phyloP scores from a whole-genome alignment of 2,797 vertebrate species.

The Lepus oiostolus region DNA sequence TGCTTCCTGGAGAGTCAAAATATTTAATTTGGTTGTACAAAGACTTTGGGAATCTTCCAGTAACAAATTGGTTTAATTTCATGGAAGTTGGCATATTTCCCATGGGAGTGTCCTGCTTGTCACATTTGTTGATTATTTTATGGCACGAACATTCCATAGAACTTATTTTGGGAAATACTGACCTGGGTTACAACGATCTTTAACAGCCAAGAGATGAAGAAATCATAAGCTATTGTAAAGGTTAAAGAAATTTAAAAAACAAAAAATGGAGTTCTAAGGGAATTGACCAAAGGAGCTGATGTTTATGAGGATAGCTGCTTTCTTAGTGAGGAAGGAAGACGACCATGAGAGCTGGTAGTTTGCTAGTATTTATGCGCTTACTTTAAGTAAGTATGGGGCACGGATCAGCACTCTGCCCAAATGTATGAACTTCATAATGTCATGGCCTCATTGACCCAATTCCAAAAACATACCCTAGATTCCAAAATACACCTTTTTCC shows the following conservation, averaged over 20 bases:
- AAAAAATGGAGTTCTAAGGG: neutral
- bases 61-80: neutral
- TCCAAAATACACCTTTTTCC: neutral
- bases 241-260: neutral
- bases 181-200: neutral
- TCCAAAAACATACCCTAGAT: neutral
- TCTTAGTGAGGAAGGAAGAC: neutral
- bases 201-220: neutral
- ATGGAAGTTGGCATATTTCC: neutral
- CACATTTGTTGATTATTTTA: neutral
- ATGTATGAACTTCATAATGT: neutral
- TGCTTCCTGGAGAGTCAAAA: conserved; percentile 5
- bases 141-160: neutral
- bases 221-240: neutral
- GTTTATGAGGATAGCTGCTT: neutral
- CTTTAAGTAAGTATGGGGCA: neutral
- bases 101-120: neutral
- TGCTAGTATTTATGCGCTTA: neutral
- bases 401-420: neutral
- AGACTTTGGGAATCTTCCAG: neutral
- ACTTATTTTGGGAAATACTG: neutral
- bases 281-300: neutral
- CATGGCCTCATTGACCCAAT: neutral
- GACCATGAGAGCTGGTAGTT: neutral
- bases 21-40: conserved; percentile 33